These are phyloP conservation scores for Trachelus stipa DNA, from an alignment of 2,888 invertebrate genomes.

Conservation along the genomic window DNA sequence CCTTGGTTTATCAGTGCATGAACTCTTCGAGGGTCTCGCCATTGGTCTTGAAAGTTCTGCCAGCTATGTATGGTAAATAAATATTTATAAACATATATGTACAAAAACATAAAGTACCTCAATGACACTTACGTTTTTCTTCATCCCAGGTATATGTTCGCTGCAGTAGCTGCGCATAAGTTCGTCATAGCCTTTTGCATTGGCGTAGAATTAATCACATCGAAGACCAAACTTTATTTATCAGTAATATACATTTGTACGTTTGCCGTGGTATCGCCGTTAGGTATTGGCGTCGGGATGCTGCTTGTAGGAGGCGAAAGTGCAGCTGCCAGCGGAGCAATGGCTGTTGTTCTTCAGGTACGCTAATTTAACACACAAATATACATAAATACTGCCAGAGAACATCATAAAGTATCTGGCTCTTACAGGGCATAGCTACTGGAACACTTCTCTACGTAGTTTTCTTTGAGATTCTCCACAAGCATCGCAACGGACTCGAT, in stretches of 20 bases:
- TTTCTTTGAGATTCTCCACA: conserved; percentile 92
- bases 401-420: not conserved
- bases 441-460: conserved; percentile 95
- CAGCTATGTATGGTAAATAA: conserved; percentile 64
- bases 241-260: conserved; percentile 78
- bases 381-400: not conserved
- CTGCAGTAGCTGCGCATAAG: conserved; percentile 87
- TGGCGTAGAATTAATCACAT: conserved; percentile 83
- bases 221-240: conserved; percentile 74
- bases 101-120: conserved; percentile 1
- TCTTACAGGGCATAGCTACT: conserved; percentile 85
- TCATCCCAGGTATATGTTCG: conserved; percentile 79
- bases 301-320: conserved; percentile 72
- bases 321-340: conserved; percentile 72
- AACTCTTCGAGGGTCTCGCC: conserved; percentile 81
- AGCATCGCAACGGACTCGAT: conserved; percentile 71
- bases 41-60: conserved; percentile 68
- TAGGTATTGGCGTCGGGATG: conserved; percentile 83
- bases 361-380: not conserved
- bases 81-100: not conserved
- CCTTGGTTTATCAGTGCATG: conserved; percentile 86
- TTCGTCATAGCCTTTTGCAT: conserved; percentile 90
- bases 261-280: conserved; percentile 83
- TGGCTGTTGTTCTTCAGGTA: conserved; percentile 59
- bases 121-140: conserved; percentile 18